Conservation (phyloP, 2,888 invertebrate genomes). For the Minunthozetes semirufus region DNA sequence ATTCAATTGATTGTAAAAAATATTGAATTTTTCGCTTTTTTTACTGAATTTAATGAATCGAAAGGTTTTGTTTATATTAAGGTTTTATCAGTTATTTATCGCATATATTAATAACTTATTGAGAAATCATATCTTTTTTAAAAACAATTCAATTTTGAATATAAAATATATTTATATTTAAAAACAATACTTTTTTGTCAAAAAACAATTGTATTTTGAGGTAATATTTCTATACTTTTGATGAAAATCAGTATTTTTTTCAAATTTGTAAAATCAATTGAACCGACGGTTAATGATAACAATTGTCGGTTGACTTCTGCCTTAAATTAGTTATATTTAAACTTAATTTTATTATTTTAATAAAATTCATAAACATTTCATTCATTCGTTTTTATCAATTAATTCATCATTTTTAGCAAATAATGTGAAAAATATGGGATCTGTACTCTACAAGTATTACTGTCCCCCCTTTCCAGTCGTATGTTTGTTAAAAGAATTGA, state of each 20-base stretch:
- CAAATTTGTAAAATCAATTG: constrained; percentile 24
- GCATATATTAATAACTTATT: constrained; percentile 26
- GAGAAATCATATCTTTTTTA: constrained; percentile 31
- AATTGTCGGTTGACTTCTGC: constrained; percentile 22
- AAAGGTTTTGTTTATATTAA: constrained; percentile 24
- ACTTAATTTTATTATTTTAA: constrained; percentile 22
- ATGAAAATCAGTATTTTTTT: constrained; percentile 8
- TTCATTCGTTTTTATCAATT: neutral
- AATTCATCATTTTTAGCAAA: too few species aligned
- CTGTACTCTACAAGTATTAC: too few species aligned
- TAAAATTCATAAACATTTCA: constrained; percentile 5
- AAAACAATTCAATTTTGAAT: neutral
- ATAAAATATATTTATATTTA: constrained; percentile 11
- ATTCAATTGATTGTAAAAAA: neutral
- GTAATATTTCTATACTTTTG: constrained; percentile 8
- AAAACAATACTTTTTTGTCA: neutral
- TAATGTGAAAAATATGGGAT: too few species aligned
- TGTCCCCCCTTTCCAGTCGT: too few species aligned
- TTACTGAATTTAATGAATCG: neutral
- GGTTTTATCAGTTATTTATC: constrained; percentile 23
- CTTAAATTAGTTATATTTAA: constrained; percentile 26
- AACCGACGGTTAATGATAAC: neutral
- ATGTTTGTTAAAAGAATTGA: too few species aligned
- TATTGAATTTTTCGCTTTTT: neutral
- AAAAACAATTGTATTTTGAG: neutral